Evolutionary conservation across 1,140 invertebrate genomes (phyloP).

Genomic region (Ruditapes philippinarum): DNA sequence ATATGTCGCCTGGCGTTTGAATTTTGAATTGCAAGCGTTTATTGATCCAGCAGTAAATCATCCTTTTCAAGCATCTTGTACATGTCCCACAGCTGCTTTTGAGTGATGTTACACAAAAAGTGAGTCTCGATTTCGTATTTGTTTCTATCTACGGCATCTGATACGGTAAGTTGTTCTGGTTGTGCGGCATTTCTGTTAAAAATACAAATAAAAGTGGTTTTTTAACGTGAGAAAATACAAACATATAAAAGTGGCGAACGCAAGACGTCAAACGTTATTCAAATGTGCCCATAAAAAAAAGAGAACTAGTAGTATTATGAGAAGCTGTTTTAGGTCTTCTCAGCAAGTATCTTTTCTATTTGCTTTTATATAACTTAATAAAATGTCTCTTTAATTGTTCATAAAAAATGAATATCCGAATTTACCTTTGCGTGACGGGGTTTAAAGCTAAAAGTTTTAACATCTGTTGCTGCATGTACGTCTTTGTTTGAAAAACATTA

Average conservation of each 20-base stretch:
- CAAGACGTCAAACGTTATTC: too few species aligned
- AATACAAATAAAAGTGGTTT: background rate
- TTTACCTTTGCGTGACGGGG: background rate
- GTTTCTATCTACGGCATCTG: background rate
- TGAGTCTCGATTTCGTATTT: constrained; percentile 15
- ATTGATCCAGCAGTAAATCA: background rate
- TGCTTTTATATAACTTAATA: too few species aligned
- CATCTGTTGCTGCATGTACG: constrained; percentile 19
- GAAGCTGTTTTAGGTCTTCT: too few species aligned
- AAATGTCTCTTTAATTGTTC: too few species aligned
- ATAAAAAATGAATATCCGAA: too few species aligned
- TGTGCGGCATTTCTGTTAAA: background rate
- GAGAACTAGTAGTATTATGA: too few species aligned
- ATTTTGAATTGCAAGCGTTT: too few species aligned
- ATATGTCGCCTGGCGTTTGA: too few species aligned
- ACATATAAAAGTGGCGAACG: too few species aligned
- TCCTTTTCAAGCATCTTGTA: constrained; percentile 20
- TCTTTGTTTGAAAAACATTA: background rate
- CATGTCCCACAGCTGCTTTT: constrained; percentile 1
- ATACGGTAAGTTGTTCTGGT: background rate
- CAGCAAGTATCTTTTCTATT: too few species aligned
- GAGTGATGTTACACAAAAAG: constrained; percentile 32
- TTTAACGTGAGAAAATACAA: too few species aligned
- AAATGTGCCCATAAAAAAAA: too few species aligned
- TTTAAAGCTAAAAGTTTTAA: background rate